Conservation (phyloP, 2,797 vertebrate genomes). For the Hypotaenidia philippensis region DNA sequence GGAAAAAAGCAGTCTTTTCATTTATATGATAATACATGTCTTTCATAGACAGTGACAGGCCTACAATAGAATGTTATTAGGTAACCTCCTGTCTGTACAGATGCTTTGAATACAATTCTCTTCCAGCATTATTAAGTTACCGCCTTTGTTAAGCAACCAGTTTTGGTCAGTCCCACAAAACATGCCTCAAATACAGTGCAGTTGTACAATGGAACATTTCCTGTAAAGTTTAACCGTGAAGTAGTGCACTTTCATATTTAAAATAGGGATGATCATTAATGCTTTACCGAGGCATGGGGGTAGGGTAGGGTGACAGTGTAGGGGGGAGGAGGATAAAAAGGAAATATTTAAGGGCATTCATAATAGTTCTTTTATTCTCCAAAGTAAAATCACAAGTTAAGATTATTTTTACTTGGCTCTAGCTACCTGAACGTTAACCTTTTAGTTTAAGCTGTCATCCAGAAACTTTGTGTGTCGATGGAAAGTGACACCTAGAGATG, state of each 20-base stretch:
- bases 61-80: conserved; percentile 58
- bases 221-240: conserved; percentile 24
- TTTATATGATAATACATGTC: conserved; percentile 65
- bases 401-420: conserved; percentile 9
- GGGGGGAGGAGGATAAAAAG: background rate
- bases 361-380: conserved; percentile 2
- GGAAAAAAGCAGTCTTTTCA: conserved; percentile 49
- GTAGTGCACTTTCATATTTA: conserved; percentile 35
- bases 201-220: conserved; percentile 20
- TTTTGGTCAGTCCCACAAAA: conserved; percentile 60
- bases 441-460: conserved; percentile 6
- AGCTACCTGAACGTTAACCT: conserved; percentile 9
- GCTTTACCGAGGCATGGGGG: background rate
- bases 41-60: conserved; percentile 52
- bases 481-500: background rate
- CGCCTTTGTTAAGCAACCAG: conserved; percentile 41
- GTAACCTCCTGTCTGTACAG: conserved; percentile 44
- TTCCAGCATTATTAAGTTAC: conserved; percentile 39
- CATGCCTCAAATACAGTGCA: conserved; percentile 10
- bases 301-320: too few species aligned
- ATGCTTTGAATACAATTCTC: conserved; percentile 60
- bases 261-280: background rate
- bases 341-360: background rate
- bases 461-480: background rate
- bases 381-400: conserved; percentile 7